phyloP scores from a whole-genome alignment of 2,113 vertebrate genomes.

The Cygnus atratus region DNA sequence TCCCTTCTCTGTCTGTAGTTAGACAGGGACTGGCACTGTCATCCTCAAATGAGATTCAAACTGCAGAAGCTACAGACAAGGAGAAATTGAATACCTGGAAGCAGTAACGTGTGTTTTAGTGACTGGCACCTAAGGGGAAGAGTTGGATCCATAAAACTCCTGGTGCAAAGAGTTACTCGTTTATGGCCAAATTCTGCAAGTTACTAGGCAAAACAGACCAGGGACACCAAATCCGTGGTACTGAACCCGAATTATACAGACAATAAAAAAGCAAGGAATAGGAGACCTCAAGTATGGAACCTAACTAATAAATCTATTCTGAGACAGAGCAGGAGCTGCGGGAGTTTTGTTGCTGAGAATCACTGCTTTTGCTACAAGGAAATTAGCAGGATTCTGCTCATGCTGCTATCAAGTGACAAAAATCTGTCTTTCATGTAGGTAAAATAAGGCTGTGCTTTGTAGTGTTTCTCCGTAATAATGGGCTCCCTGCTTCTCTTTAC shows the following conservation, averaged over 20 bases:
- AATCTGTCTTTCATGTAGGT: not conserved
- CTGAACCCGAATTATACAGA: not conserved
- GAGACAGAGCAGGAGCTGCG: not conserved
- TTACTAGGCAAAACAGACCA: not conserved
- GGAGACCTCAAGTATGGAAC: not conserved
- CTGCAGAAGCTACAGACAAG: not conserved
- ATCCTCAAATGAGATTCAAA: not conserved
- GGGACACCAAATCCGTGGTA: not conserved
- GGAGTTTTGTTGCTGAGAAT: not conserved
- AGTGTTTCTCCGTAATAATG: conserved; percentile 10
- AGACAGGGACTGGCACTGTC: not conserved
- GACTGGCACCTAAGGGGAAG: not conserved
- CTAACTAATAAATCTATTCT: not conserved
- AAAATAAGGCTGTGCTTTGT: not conserved
- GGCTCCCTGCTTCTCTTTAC: conserved; percentile 20
- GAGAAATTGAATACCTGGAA: not conserved
- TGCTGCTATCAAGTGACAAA: not conserved
- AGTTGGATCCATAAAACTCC: not conserved
- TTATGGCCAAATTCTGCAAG: conserved; percentile 11
- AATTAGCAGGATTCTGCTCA: conserved; percentile 4
- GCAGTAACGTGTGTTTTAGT: not conserved
- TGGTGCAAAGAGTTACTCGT: not conserved
- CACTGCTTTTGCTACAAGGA: not conserved
- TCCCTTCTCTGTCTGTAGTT: not conserved
- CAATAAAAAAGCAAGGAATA: not conserved